Percentiles rank a stretch among this genome's conserved stretches.
Evolutionary conservation across 2,113 vertebrate genomes (phyloP).

Genomic region (Amblyopsis rosae): DNA sequence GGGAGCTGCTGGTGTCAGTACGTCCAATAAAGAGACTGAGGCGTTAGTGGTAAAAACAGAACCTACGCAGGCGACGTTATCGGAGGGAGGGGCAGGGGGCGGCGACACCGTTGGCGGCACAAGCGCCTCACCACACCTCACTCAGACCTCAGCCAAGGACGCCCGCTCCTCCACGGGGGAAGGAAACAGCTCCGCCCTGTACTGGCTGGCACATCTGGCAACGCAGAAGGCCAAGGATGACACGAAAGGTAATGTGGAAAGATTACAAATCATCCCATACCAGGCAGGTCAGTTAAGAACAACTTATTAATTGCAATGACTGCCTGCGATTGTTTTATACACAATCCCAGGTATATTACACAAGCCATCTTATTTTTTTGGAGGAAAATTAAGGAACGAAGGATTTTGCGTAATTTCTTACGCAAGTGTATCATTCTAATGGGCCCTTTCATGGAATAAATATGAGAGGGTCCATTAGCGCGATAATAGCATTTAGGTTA

Average conservation of each 20-base stretch:
- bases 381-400: no score
- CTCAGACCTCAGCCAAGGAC: slow-evolving; percentile 76
- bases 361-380: no score
- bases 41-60: slow-evolving; percentile 67
- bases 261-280: not conserved
- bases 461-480: no score
- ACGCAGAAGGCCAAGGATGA: slow-evolving; percentile 98
- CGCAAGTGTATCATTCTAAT: no score
- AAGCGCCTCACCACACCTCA: slow-evolving; percentile 66
- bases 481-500: no score
- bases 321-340: no score
- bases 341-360: no score
- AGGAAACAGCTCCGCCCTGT: slow-evolving; percentile 89
- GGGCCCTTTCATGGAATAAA: no score
- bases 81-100: slow-evolving; percentile 70
- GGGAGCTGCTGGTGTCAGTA: slow-evolving; percentile 28
- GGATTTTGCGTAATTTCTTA: no score
- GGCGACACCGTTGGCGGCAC: slow-evolving; percentile 59
- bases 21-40: slow-evolving; percentile 68
- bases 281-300: no score
- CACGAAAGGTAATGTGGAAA: slow-evolving; percentile 85
- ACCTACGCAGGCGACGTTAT: slow-evolving; percentile 41
- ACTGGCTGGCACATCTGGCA: slow-evolving; percentile 97
- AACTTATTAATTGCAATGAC: no score
- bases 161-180: slow-evolving; percentile 80